phyloP scores from a whole-genome alignment of 2,113 vertebrate species.

The Xiphias gladius region DNA sequence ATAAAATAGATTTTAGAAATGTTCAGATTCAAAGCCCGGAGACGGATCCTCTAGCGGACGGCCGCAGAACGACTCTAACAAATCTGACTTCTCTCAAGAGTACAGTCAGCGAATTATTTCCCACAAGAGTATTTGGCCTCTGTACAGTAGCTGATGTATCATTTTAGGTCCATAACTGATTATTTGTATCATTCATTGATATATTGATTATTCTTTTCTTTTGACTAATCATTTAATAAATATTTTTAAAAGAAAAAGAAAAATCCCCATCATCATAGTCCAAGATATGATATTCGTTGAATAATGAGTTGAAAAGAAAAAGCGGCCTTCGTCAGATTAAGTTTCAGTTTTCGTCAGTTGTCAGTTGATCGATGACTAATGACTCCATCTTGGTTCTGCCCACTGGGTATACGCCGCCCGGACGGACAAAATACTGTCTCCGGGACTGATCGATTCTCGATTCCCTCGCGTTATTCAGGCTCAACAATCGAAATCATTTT shows the following conservation, averaged over 20 bases:
- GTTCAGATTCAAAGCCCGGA: conserved; percentile 31
- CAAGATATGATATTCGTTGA: not conserved
- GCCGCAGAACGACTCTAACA: not conserved
- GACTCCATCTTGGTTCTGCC: no score
- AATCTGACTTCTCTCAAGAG: not conserved
- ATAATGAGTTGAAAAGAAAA: not conserved
- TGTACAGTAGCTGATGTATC: not conserved
- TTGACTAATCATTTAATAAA: not conserved
- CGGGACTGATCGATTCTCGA: no score
- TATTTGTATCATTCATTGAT: not conserved
- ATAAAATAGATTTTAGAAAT: conserved; percentile 66
- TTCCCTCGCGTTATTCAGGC: no score
- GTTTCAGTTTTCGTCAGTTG: no score
- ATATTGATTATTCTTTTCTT: not conserved
- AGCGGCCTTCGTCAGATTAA: not conserved
- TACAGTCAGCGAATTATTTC: not conserved
- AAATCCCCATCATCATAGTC: no score
- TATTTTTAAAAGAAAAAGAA: no score
- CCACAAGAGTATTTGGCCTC: not conserved
- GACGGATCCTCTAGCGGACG: conserved; percentile 19
- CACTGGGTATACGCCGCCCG: no score
- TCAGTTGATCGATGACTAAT: no score
- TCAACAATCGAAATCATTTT: no score
- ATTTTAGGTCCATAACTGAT: not conserved
- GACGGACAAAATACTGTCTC: no score